Evolutionary conservation across 30 jellyfish, hydroid and myxozoan species (phyloP), one percentile per base, ranked within the genome.

Genomic region (Catostylus mosaicus): DNA sequence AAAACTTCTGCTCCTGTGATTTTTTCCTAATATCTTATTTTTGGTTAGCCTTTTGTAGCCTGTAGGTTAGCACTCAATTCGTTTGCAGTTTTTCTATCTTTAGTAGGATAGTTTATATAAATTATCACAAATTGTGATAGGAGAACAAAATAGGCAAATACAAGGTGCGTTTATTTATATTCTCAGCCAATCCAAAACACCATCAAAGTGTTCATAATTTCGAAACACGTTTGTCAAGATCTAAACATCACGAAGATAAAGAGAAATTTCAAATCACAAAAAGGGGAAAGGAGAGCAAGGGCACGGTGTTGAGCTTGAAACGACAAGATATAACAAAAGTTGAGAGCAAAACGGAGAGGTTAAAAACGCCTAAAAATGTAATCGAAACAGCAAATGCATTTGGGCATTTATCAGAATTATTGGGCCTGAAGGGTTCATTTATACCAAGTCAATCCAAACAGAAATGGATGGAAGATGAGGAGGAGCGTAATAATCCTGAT

Each of bases 401-500:
- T 31, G 82, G 90, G 0, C 90, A 80, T 54, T 40, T 80, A 5
- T 80, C 90, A 66, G 90, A 80, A n/a, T 47, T 80, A 27, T 61
- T 80, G 19, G 90, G 90, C 32, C 35, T 80, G 2, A 80, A 80
- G 36, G 90, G 90, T 0, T 80, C 90, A 16, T 80, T 80, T 38
- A 80, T 80, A 29, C 90, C 90, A 6, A 80, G 90, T 56, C 83
- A 67, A 50, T 51, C 90, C 1, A 34, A 56, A 37, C 90, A 80
- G 54, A 47, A 57, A 31, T 80, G 90, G 90, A 9, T 80, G 40
- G 90, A 30, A 11, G 90, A 80, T 80, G 90, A 80, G 20, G 90
- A 47, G 19, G 66, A 80, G 67, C 8, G 12, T 1, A 48, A 32
- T 48, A 56, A 20, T 22, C 31, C 33, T 19, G 71, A 36, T 9